Conservation (phyloP, 2,113 vertebrate species). For the Piaya cayana region DNA sequence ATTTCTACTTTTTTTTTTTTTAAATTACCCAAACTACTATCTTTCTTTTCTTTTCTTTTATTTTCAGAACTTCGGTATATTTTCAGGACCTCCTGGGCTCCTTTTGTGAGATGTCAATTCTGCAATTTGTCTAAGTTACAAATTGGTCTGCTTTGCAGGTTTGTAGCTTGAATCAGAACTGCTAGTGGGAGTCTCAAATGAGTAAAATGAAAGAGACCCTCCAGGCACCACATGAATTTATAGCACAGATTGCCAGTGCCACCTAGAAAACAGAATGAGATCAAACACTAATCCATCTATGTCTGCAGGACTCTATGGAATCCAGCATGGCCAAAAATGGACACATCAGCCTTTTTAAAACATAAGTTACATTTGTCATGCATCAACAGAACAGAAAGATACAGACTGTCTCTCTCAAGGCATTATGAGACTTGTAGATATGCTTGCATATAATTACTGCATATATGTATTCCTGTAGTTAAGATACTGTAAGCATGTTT, state of each 20-base stretch:
- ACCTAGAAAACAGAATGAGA: conserved; percentile 36
- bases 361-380: not conserved
- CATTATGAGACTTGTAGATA: not conserved
- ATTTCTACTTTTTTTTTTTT: not conserved
- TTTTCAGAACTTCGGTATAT: not conserved
- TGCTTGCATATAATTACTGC: not conserved
- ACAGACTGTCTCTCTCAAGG: not conserved
- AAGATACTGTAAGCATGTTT: not conserved
- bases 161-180: conserved; percentile 25
- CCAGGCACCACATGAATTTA: conserved; percentile 11
- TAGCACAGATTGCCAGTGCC: conserved; percentile 22
- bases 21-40: no score
- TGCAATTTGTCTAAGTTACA: not conserved
- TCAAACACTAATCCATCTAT: not conserved
- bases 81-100: not conserved
- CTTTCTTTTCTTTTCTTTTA: not conserved
- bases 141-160: conserved; percentile 38
- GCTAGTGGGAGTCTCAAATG: not conserved
- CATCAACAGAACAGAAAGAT: not conserved
- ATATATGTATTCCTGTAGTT: not conserved
- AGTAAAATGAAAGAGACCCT: conserved; percentile 33
- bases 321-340: not conserved
- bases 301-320: conserved; percentile 10
- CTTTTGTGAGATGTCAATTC: not conserved
- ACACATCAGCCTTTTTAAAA: not conserved